These are phyloP conservation scores for Drosophila santomea DNA, from an alignment of 1,140 invertebrate genomes.

Conservation along the genomic window DNA sequence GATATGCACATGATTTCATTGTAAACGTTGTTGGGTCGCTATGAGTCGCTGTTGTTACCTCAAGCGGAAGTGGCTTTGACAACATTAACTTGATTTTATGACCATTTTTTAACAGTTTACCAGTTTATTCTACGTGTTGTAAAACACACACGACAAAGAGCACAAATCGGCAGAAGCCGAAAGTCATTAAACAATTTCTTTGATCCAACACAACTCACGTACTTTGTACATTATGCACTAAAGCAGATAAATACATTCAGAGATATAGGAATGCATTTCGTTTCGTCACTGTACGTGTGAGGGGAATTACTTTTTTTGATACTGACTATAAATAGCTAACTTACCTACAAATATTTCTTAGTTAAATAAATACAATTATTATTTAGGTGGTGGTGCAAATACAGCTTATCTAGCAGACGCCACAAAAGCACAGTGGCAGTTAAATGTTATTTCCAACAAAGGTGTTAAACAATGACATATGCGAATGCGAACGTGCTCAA, in stretches of 20 bases:
- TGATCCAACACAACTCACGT: slow-evolving; percentile 19
- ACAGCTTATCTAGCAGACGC: too few relatives aligned
- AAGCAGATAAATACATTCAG: not conserved
- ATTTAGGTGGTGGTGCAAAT: not conserved
- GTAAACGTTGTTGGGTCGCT: slow-evolving; percentile 49
- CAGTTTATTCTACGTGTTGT: slow-evolving; percentile 23
- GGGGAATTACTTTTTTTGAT: not conserved
- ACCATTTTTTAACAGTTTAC: slow-evolving; percentile 12
- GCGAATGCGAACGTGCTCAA: slow-evolving; percentile 14
- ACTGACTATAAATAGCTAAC: not conserved
- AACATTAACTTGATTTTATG: slow-evolving; percentile 53
- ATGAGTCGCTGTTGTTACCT: slow-evolving; percentile 24
- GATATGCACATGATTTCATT: slow-evolving; percentile 77
- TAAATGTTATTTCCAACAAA: not conserved
- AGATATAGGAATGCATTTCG: not conserved
- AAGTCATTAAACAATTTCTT: slow-evolving; percentile 23
- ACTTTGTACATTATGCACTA: not conserved
- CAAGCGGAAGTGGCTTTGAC: slow-evolving; percentile 63
- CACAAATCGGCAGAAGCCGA: slow-evolving; percentile 10
- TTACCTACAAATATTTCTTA: not conserved
- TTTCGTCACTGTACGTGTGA: not conserved
- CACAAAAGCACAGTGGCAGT: too few relatives aligned
- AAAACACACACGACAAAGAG: slow-evolving; percentile 7
- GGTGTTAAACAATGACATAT: not conserved
- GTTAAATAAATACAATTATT: not conserved